phyloP scores from a whole-genome alignment of 2,888 invertebrate species.

The Gortyna flavago region DNA sequence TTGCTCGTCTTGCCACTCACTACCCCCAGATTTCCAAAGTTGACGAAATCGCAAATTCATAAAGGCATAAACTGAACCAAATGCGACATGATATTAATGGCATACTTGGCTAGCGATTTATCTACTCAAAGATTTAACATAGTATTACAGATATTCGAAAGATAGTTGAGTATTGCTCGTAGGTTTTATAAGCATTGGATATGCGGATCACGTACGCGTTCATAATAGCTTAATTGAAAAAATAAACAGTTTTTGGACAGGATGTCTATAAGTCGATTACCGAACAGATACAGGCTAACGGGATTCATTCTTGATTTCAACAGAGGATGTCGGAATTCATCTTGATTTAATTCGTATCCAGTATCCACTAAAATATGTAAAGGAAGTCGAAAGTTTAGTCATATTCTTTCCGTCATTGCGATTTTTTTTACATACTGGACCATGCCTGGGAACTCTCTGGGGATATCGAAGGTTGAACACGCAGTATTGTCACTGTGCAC shows the following conservation, averaged over 20 bases:
- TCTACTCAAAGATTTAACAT: background rate
- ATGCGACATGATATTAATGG: background rate
- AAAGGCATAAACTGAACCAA: background rate
- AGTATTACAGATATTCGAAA: conserved; percentile 20
- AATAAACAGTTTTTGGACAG: conserved; percentile 11
- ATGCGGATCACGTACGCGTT: conserved; percentile 38
- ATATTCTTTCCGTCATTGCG: background rate
- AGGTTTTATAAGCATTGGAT: conserved; percentile 21
- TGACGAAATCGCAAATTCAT: background rate
- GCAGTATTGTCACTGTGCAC: background rate
- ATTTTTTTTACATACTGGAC: background rate
- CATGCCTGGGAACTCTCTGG: background rate
- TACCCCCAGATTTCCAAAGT: background rate
- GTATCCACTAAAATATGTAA: background rate
- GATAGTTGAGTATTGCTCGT: too few species aligned
- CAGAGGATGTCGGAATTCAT: background rate
- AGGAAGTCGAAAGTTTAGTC: background rate
- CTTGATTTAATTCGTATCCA: too few species aligned
- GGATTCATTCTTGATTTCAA: background rate
- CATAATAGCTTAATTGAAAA: too few species aligned
- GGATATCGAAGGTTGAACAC: background rate
- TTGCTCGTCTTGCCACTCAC: background rate
- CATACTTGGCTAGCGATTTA: conserved; percentile 6
- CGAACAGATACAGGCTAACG: background rate
- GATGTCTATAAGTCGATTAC: background rate